Evolutionary conservation across 2,113 vertebrate species (phyloP).

Genomic region (Burhinus bistriatus): DNA sequence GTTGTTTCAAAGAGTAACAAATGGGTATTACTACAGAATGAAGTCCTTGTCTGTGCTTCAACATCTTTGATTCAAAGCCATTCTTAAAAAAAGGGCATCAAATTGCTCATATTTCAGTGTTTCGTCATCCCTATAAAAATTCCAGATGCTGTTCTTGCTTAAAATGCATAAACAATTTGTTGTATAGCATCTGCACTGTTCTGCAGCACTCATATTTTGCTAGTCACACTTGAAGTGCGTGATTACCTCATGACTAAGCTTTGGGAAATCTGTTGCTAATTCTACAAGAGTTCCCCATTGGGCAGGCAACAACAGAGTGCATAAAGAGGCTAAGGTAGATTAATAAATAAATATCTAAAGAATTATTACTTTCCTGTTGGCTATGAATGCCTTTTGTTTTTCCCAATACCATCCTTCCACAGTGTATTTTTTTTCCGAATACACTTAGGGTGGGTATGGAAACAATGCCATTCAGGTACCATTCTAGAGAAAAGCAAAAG

Average conservation of each 20-base stretch:
- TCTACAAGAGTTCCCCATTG: neutral
- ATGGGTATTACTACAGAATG: neutral
- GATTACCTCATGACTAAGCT: neutral
- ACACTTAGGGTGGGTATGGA: neutral
- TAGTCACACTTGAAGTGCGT: neutral
- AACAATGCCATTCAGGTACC: neutral
- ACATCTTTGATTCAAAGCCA: neutral
- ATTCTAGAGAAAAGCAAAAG: neutral
- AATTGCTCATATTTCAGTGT: rapidly evolving
- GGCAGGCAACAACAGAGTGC: neutral
- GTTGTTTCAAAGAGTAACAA: neutral
- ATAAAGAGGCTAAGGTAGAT: neutral
- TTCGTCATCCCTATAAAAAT: neutral
- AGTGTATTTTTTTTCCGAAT: neutral
- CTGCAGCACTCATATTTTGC: neutral
- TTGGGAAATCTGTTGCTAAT: neutral
- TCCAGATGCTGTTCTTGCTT: neutral
- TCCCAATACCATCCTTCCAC: neutral
- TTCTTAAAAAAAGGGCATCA: neutral
- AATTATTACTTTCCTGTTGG: neutral
- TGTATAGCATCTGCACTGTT: neutral
- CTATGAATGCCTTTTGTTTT: neutral
- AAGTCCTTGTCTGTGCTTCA: neutral
- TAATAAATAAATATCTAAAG: neutral
- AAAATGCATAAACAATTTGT: neutral